Evolutionary conservation across 2,113 vertebrate species (phyloP).

Genomic region (Misgurnus anguillicaudatus): DNA sequence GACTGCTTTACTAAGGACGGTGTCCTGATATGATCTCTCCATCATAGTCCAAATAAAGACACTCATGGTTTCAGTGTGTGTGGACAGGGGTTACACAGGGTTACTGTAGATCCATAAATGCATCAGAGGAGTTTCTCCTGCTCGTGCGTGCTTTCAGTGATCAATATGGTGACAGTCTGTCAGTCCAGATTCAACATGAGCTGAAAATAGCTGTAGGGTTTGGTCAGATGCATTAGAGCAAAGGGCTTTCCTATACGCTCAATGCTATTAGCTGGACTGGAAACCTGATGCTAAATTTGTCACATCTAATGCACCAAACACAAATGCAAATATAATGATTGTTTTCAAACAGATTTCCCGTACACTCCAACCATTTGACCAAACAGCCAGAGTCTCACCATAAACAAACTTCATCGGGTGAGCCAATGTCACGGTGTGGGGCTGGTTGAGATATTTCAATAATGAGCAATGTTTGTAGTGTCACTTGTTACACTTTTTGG

Average conservation of each 20-base stretch:
- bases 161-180: slow-evolving; percentile 46
- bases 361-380: no score
- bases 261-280: neutral
- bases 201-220: slow-evolving; percentile 62
- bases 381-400: no score
- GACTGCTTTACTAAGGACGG: neutral
- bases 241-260: slow-evolving; percentile 8
- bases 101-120: slow-evolving; percentile 32
- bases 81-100: neutral
- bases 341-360: no score
- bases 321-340: no score
- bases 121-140: slow-evolving; percentile 25
- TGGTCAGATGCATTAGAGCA: slow-evolving; percentile 21
- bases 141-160: neutral
- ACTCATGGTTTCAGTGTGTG: neutral
- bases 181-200: slow-evolving; percentile 59
- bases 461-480: no score
- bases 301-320: neutral
- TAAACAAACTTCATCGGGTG: no score
- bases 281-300: slow-evolving; percentile 26
- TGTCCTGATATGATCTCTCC: neutral
- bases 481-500: no score
- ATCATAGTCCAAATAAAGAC: neutral
- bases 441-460: no score
- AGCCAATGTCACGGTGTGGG: no score